These are phyloP conservation scores for Tor tambroides DNA, from an alignment of 2,113 vertebrate genomes.

Conservation along the genomic window DNA sequence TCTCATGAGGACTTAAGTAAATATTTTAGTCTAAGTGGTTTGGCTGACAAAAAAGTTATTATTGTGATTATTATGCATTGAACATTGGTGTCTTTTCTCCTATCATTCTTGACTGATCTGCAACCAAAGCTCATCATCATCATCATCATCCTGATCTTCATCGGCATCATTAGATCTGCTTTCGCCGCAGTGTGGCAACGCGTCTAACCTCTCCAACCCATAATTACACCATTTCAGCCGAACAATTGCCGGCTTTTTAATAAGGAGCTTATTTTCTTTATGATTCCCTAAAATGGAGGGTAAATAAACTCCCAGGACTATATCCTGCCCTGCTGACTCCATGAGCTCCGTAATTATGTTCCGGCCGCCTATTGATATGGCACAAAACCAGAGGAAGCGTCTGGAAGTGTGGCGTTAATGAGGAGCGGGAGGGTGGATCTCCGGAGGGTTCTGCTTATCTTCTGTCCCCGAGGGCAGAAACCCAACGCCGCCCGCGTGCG, in stretches of 20 bases:
- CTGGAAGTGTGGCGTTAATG: constrained; percentile 36
- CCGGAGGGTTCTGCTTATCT: constrained; percentile 38
- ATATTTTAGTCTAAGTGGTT: too few species aligned
- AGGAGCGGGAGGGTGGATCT: constrained; percentile 18
- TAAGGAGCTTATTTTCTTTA: constrained; percentile 9
- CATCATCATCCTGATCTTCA: constrained; percentile 1
- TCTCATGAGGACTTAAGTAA: neutral
- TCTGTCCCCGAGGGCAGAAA: constrained; percentile 34
- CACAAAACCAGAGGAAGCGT: constrained; percentile 16
- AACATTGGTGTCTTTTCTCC: neutral
- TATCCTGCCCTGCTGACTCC: constrained; percentile 31
- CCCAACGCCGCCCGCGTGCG: constrained; percentile 12
- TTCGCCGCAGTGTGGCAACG: neutral
- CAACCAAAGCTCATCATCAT: neutral
- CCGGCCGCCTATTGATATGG: constrained; percentile 20
- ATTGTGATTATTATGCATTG: neutral
- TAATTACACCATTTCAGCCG: constrained; percentile 28
- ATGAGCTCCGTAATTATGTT: constrained; percentile 35
- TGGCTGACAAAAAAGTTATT: neutral
- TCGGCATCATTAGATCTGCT: neutral
- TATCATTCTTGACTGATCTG: neutral
- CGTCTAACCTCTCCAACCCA: constrained; percentile 1
- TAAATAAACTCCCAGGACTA: constrained; percentile 44
- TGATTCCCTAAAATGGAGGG: constrained; percentile 29
- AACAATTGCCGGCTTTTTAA: constrained; percentile 26